Conservation (phyloP, 2,113 vertebrate genomes). For the Campylomormyrus tamandua region DNA sequence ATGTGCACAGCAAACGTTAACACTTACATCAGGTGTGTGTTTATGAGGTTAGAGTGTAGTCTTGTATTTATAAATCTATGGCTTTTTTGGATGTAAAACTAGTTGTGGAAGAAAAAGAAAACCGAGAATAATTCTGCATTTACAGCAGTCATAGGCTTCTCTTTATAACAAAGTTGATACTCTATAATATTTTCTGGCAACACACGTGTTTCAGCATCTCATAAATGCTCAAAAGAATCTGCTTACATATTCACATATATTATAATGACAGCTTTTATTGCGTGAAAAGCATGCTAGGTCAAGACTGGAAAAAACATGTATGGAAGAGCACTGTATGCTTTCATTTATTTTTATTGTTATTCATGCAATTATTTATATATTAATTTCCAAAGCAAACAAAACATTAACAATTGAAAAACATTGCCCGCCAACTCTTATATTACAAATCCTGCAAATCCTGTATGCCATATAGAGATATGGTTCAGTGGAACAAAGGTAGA, state of each 20-base stretch:
- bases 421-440: neutral
- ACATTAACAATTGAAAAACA: neutral
- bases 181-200: neutral
- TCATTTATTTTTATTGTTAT: neutral
- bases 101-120: neutral
- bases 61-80: neutral
- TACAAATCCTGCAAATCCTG: neutral
- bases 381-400: neutral
- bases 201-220: neutral
- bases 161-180: neutral
- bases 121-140: neutral
- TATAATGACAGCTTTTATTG: neutral
- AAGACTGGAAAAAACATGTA: neutral
- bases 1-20: neutral
- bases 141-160: neutral
- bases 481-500: neutral
- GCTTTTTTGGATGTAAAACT: neutral
- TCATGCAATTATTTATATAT: neutral
- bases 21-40: neutral
- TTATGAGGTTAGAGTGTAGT: neutral
- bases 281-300: neutral
- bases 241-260: neutral
- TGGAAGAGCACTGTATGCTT: neutral
- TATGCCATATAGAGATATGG: neutral
- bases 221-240: neutral